Evolutionary conservation across 1,140 invertebrate species (phyloP).

Genomic region (Pseudomyrmex sp.): DNA sequence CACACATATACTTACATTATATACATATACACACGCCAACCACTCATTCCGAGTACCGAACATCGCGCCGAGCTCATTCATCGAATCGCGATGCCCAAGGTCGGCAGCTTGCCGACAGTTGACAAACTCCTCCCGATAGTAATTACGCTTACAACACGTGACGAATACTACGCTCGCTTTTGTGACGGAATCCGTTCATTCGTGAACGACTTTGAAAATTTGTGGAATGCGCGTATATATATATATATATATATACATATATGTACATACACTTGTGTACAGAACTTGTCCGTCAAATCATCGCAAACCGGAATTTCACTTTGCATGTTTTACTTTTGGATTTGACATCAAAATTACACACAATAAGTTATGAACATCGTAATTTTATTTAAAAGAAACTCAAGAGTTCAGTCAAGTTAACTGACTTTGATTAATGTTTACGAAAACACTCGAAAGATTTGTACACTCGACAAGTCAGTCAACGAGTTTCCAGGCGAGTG

Average conservation of each 20-base stretch:
- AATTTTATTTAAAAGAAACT: too few relatives aligned
- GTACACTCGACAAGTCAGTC: too few relatives aligned
- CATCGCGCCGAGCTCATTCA: slow-evolving; percentile 29
- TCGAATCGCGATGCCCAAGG: slow-evolving; percentile 49
- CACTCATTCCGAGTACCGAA: not conserved
- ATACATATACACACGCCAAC: not conserved
- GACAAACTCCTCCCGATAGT: slow-evolving; percentile 7
- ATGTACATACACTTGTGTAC: too few relatives aligned
- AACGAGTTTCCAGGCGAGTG: too few relatives aligned
- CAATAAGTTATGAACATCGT: too few relatives aligned
- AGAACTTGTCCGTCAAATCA: not conserved
- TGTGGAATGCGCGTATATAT: not conserved
- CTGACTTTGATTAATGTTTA: too few relatives aligned
- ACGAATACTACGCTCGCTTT: not conserved
- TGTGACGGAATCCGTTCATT: not conserved
- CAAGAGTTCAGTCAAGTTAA: too few relatives aligned
- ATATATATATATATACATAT: too few relatives aligned
- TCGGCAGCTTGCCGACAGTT: slow-evolving; percentile 1
- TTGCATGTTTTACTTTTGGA: not conserved
- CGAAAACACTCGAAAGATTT: too few relatives aligned
- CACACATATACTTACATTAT: not conserved
- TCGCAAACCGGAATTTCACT: not conserved
- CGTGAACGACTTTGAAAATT: not conserved
- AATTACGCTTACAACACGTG: slow-evolving; percentile 38
- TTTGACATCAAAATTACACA: too few relatives aligned